These are phyloP conservation scores for Colostygia pectinataria DNA, from an alignment of 2,888 invertebrate species.

Conservation along the genomic window DNA sequence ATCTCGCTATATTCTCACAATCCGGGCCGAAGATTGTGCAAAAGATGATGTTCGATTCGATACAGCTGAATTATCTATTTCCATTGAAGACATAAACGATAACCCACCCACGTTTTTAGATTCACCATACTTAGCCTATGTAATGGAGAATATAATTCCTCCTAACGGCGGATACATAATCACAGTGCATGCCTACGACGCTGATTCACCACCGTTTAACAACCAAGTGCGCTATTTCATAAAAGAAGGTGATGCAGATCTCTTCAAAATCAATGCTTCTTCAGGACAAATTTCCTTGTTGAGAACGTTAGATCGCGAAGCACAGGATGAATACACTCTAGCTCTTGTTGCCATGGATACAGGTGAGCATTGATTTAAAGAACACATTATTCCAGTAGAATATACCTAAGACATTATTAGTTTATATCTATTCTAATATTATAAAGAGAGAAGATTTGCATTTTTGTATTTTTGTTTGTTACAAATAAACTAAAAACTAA, in stretches of 20 bases:
- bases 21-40: constrained; percentile 95
- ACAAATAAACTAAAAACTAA: too few species aligned
- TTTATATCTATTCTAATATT: too few species aligned
- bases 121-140: constrained; percentile 96
- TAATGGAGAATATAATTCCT: constrained; percentile 95
- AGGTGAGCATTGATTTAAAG: constrained; percentile 82
- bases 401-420: too few species aligned
- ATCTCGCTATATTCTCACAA: constrained; percentile 90
- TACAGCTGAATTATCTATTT: constrained; percentile 91
- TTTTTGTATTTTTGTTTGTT: too few species aligned
- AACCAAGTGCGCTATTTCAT: constrained; percentile 95
- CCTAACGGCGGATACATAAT: constrained; percentile 91
- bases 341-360: constrained; percentile 97
- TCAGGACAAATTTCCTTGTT: constrained; percentile 95
- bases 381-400: too few species aligned
- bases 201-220: constrained; percentile 95
- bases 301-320: constrained; percentile 92
- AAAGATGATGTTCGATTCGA: constrained; percentile 88
- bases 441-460: too few species aligned
- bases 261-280: constrained; percentile 95
- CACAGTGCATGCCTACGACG: constrained; percentile 94
- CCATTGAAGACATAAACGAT: constrained; percentile 96
- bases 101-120: constrained; percentile 96
- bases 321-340: constrained; percentile 91
- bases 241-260: constrained; percentile 95